These are phyloP conservation scores for Litocranius walleri DNA, from an alignment of 2,113 vertebrate species.

Conservation along the genomic window DNA sequence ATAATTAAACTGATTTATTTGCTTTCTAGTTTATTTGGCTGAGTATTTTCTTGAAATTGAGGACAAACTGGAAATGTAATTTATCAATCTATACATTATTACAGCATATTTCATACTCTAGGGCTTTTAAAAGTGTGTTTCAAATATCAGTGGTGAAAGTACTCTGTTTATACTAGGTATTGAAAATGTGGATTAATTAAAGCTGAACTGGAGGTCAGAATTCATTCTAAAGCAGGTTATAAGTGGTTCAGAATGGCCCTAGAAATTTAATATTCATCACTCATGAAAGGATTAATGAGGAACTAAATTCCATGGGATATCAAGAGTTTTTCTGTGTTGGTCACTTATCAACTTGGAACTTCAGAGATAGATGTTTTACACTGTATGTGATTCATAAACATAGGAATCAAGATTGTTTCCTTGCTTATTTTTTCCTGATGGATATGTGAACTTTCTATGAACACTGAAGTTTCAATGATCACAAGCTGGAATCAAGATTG, in stretches of 20 bases:
- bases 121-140: slow-evolving; percentile 13
- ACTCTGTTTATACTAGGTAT: not conserved
- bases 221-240: slow-evolving; percentile 8
- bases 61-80: slow-evolving; percentile 41
- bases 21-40: slow-evolving; percentile 36
- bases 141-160: slow-evolving; percentile 19
- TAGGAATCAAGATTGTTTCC: not conserved
- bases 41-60: slow-evolving; percentile 56
- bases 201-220: not conserved
- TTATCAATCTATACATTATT: slow-evolving; percentile 20
- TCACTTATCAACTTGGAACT: not conserved
- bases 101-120: slow-evolving; percentile 39
- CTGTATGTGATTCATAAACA: not conserved
- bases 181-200: slow-evolving; percentile 22
- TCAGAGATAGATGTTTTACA: not conserved
- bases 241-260: not conserved
- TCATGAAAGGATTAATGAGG: not conserved
- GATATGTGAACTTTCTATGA: not conserved
- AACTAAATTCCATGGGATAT: not conserved
- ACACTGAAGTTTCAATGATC: not conserved
- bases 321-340: not conserved
- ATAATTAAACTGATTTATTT: slow-evolving; percentile 63
- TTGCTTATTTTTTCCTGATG: not conserved
- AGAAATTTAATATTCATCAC: slow-evolving; percentile 6
- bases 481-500: not conserved